Base-by-base conservation (phyloP, 2,888 invertebrate species). In the Nematopogon swammerdamellus region DNA sequence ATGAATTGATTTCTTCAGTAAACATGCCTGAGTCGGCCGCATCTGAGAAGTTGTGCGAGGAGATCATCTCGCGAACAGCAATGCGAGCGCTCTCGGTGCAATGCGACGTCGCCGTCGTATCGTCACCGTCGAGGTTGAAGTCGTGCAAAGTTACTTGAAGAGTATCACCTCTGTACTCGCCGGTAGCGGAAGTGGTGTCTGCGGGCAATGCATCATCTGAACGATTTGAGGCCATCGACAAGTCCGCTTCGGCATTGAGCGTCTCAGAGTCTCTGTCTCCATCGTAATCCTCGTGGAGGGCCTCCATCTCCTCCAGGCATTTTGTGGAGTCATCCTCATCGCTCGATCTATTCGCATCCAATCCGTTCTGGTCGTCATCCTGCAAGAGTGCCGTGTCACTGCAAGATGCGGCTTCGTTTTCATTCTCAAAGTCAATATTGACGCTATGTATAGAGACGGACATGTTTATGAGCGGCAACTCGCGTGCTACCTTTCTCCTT, bases 361-460 rank as follows among this genome's bases (percentile, higher is more conserved):
- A 70, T 54, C 4, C 76, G 56, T 50, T 76, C 77, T 2, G 76
- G 59, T 50, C 71, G 72, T 45, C 67, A 14, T 36, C 64, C 50
- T 76, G 77, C 11, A 75, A 55, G 11, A 71, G 55, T 2, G 65
- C 70, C 0, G 70, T 70, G 52, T 76, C 75, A 1, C 71, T 70
- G 55, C 72, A 76, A 30, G 74, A 64, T 25, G 77, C 76, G 65
- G 77, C 65, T 62, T 77, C 79, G 49, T 79, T 77, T 57, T 79
- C 76, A 49, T 77, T 77, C 57, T 79, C 76, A 57, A 77, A 79
- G 2, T 77, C 72, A 11, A 79, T 79, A 62, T 79, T 77, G 50
- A 79, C 76, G 58, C 79, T 79, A 49, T 76, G 60, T 50, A 77
- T 79, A 53, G 77, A 75, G 5, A 77, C 63, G 3, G 77, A 76